Conservation (phyloP, 2,797 vertebrate genomes). For the Sebastes miniatus region DNA sequence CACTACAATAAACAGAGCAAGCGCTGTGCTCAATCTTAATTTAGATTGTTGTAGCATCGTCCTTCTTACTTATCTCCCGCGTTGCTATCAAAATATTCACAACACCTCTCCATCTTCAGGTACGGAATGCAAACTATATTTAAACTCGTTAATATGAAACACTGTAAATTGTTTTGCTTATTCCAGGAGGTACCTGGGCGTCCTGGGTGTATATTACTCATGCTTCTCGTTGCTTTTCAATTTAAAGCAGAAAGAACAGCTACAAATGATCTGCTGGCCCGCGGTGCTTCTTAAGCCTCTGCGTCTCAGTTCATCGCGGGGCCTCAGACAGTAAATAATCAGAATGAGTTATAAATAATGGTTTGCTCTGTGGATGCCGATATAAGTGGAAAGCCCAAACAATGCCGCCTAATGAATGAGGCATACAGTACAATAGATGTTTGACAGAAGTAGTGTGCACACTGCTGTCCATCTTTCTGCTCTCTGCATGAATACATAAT, state of each 20-base stretch:
- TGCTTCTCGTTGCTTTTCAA: slow-evolving; percentile 56
- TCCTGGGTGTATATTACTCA: slow-evolving; percentile 36
- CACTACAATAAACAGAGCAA: slow-evolving; percentile 48
- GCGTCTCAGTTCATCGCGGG: slow-evolving; percentile 30
- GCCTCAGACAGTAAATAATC: slow-evolving; percentile 56
- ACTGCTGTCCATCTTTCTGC: slow-evolving; percentile 41
- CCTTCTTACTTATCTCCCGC: slow-evolving; percentile 31
- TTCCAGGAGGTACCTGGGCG: slow-evolving; percentile 25
- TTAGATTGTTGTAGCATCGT: slow-evolving; percentile 41
- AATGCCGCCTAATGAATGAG: slow-evolving; percentile 59
- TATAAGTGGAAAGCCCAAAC: slow-evolving; percentile 51
- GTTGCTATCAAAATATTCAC: slow-evolving; percentile 33
- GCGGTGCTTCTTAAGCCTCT: slow-evolving; percentile 34
- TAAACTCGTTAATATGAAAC: slow-evolving; percentile 47
- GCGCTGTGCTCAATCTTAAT: slow-evolving; percentile 49
- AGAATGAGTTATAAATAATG: slow-evolving; percentile 46
- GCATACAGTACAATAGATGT: slow-evolving; percentile 36
- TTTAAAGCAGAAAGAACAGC: slow-evolving; percentile 36
- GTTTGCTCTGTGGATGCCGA: slow-evolving; percentile 42
- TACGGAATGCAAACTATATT: slow-evolving; percentile 32
- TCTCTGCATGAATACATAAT: slow-evolving; percentile 33
- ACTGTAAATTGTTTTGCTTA: slow-evolving; percentile 29
- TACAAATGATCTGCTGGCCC: slow-evolving; percentile 41
- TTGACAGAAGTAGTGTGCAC: slow-evolving; percentile 36
- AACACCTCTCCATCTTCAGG: slow-evolving; percentile 29